Evolutionary conservation across 2,113 vertebrate genomes (phyloP).

Genomic region (Xerus inauris): DNA sequence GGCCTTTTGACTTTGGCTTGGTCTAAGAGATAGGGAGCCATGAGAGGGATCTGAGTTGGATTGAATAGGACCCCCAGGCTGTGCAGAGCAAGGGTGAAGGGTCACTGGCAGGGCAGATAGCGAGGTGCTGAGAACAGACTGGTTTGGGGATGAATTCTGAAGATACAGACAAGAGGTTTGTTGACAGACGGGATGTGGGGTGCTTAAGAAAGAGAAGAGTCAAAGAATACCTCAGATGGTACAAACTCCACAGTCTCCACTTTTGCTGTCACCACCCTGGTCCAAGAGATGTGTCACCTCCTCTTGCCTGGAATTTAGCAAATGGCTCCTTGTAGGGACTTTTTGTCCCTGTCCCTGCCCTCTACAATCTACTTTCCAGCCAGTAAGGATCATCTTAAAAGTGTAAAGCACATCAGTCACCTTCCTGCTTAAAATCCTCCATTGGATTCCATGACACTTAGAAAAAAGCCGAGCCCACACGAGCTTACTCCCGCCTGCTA

Average conservation of each 20-base stretch:
- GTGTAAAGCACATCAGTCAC: neutral
- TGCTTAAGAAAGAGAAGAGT: neutral
- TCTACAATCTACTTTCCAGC: neutral
- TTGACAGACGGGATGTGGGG: neutral
- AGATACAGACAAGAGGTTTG: neutral
- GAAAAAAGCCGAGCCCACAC: neutral
- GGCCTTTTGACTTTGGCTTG: neutral
- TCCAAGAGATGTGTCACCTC: neutral
- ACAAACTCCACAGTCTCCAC: neutral
- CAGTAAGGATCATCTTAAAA: conserved; percentile 1
- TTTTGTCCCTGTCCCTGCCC: neutral
- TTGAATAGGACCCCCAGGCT: neutral
- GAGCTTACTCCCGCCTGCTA: neutral
- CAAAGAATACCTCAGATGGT: neutral
- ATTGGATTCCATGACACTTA: neutral
- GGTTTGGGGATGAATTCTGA: neutral
- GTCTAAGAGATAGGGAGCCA: neutral
- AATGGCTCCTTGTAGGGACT: neutral
- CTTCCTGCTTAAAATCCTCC: neutral
- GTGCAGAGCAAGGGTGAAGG: neutral
- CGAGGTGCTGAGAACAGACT: neutral
- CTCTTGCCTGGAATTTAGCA: neutral
- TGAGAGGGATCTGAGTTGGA: neutral
- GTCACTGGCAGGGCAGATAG: neutral
- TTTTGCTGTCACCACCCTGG: neutral